Evolutionary conservation across 2,797 vertebrate species (phyloP).

Genomic region (Myotis findleyi): DNA sequence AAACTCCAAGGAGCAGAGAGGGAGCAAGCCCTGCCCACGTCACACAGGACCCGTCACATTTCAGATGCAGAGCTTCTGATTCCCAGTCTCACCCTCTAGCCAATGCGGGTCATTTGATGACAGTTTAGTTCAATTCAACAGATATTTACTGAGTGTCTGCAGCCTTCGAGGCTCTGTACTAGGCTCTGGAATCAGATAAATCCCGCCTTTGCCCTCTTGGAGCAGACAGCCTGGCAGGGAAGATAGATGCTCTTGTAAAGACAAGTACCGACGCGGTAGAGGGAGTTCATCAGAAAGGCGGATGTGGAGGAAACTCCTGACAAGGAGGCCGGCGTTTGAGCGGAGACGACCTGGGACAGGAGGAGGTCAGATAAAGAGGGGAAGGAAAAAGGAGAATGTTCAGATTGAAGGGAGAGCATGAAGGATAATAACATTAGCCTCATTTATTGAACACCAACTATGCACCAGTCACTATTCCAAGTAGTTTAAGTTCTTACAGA

Average conservation of each 20-base stretch:
- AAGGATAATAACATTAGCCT: neutral
- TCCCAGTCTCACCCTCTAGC: too few species aligned
- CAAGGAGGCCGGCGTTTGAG: neutral
- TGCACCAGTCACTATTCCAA: neutral
- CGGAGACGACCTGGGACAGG: neutral
- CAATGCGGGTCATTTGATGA: neutral
- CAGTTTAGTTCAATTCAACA: neutral
- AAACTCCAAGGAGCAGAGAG: neutral
- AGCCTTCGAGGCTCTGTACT: neutral
- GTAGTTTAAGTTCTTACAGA: neutral
- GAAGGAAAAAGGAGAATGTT: neutral
- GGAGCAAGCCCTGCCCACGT: neutral
- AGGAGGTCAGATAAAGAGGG: neutral
- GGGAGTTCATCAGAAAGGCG: neutral
- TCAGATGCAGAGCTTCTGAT: neutral
- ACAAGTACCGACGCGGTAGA: fast-evolving
- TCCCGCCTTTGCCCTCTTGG: neutral
- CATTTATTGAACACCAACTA: neutral
- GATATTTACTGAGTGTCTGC: neutral
- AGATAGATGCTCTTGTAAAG: neutral
- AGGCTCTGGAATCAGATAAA: neutral
- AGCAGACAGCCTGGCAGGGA: neutral
- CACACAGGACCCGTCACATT: neutral
- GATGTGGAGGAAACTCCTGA: fast-evolving
- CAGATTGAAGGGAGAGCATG: neutral